Conservation (phyloP, 2,888 invertebrate species). For the Callyntrura sp. region DNA sequence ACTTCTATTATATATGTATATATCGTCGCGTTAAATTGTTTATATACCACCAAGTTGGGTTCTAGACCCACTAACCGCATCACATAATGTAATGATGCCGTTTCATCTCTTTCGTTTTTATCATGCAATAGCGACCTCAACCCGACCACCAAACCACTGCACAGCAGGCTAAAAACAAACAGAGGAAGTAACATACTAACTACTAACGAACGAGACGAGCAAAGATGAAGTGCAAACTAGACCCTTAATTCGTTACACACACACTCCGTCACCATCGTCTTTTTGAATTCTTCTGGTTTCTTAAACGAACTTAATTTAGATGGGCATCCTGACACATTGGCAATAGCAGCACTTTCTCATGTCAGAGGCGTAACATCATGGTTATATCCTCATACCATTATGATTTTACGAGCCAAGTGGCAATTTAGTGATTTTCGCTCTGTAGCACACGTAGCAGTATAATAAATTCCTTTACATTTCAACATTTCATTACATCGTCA, state of each 20-base stretch:
- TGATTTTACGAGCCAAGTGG: neutral
- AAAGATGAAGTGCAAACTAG: neutral
- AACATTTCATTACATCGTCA: neutral
- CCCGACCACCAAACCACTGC: too few relatives aligned
- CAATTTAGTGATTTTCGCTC: neutral
- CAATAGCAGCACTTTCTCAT: too few relatives aligned
- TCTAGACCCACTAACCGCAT: constrained; percentile 6
- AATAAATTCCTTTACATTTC: neutral
- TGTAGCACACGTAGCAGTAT: neutral
- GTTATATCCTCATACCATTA: neutral
- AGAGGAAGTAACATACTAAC: neutral
- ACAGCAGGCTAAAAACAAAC: too few relatives aligned
- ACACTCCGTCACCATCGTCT: neutral
- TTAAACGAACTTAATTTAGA: neutral
- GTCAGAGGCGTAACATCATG: neutral
- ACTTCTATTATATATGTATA: too few relatives aligned
- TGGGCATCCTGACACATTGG: neutral
- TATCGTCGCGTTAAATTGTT: too few relatives aligned
- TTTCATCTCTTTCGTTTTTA: neutral
- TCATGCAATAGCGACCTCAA: neutral
- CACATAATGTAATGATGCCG: neutral
- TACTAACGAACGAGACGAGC: neutral
- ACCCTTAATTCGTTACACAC: neutral
- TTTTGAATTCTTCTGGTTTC: neutral
- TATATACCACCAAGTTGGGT: neutral